Evolutionary conservation across 1,140 invertebrate genomes (phyloP).

Genomic region (Drosophila paulistorum): DNA sequence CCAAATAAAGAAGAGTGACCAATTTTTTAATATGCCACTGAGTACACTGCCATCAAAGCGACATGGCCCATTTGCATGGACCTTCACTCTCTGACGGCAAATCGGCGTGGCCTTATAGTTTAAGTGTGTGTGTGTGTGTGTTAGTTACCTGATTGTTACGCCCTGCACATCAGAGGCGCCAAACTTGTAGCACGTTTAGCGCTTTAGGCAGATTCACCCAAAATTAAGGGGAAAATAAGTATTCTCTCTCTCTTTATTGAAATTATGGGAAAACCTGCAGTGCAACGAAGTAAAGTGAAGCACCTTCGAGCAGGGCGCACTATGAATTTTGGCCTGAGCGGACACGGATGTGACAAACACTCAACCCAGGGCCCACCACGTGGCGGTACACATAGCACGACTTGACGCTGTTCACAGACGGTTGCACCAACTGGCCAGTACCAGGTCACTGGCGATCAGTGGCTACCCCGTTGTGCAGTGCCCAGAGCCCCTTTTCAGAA

Average conservation of each 20-base stretch:
- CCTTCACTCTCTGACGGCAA: constrained; percentile 80
- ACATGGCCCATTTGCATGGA: constrained; percentile 40
- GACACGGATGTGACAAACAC: constrained; percentile 67
- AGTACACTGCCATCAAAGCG: constrained; percentile 83
- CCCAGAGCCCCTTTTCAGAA: constrained; percentile 75
- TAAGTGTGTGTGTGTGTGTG: neutral
- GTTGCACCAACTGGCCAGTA: constrained; percentile 82
- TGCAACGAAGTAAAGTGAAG: constrained; percentile 39
- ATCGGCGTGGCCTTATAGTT: constrained; percentile 78
- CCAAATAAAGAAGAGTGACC: constrained; percentile 78
- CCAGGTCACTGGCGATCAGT: constrained; percentile 81
- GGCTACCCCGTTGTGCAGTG: constrained; percentile 83
- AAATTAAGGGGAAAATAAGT: constrained; percentile 3
- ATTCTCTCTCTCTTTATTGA: constrained; percentile 1
- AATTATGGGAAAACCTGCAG: constrained; percentile 72
- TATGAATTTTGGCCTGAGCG: constrained; percentile 81
- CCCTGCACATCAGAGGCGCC: neutral
- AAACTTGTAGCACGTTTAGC: neutral
- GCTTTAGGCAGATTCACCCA: constrained; percentile 1
- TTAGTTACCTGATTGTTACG: constrained; percentile 9
- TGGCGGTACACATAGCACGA: constrained; percentile 82
- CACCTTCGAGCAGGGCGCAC: constrained; percentile 77
- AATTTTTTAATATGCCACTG: constrained; percentile 79
- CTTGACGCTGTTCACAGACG: constrained; percentile 82
- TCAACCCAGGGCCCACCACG: constrained; percentile 82